Evolutionary conservation across 1,140 invertebrate species (phyloP).

Genomic region (Trichomalopsis sarcophagae): DNA sequence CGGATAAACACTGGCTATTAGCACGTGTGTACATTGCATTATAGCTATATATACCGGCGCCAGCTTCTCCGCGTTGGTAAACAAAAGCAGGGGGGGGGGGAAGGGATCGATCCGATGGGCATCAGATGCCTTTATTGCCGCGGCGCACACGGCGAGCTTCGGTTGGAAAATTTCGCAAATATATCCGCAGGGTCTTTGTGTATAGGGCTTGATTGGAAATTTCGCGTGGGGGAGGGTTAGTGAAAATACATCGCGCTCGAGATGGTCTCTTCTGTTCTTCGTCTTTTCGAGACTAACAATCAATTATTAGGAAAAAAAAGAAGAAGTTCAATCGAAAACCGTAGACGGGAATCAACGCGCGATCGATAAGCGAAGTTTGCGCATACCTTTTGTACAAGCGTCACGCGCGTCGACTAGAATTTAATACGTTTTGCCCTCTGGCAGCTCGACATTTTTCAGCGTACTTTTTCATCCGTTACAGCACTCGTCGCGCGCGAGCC

Average conservation of each 20-base stretch:
- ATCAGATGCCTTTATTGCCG: not conserved
- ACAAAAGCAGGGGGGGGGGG: not conserved
- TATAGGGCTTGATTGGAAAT: constrained; percentile 13
- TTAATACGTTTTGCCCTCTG: constrained; percentile 3
- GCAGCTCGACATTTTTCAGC: not conserved
- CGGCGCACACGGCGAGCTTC: not conserved
- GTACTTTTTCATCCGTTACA: not conserved
- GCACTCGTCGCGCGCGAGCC: not conserved
- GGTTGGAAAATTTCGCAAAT: constrained; percentile 27
- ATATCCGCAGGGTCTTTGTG: not conserved
- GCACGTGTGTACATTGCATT: constrained; percentile 11
- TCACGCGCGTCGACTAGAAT: constrained; percentile 31
- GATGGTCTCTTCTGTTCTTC: too few species aligned
- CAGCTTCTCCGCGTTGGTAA: not conserved
- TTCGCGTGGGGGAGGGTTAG: not conserved
- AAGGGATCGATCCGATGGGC: not conserved
- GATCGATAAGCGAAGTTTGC: constrained; percentile 1
- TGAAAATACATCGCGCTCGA: not conserved
- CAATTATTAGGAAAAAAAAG: not conserved
- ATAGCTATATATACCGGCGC: not conserved
- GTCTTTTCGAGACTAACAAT: too few species aligned
- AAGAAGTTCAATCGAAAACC: not conserved
- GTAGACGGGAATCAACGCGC: not conserved
- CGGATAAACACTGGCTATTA: constrained; percentile 24
- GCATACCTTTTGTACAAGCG: not conserved